Percentiles rank a stretch among this genome's conserved stretches.
Evolutionary conservation across 30 jellyfish, hydroid and myxozoan genomes (phyloP).

Genomic region (Phacellophora camtschatica): DNA sequence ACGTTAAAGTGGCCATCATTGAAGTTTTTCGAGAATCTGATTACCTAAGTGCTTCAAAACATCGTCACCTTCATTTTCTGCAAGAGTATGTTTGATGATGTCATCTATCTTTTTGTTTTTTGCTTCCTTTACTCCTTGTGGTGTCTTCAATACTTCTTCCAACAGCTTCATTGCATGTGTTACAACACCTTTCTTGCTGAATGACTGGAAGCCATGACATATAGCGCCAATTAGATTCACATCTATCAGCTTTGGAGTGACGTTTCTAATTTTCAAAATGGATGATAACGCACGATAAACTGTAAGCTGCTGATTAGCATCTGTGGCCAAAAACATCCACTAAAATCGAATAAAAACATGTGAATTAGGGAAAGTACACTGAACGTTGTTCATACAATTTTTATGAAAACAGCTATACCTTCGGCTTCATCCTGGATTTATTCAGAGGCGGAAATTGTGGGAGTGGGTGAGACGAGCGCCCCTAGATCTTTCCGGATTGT

Average conservation of each 20-base stretch:
- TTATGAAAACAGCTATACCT: too few species aligned
- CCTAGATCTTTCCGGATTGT: too few species aligned
- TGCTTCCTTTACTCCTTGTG: slow-evolving; percentile 58
- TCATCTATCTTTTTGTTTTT: slow-evolving; percentile 11
- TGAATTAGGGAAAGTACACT: too few species aligned
- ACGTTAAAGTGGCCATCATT: slow-evolving; percentile 5
- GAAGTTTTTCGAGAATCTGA: slow-evolving; percentile 4
- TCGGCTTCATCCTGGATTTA: too few species aligned
- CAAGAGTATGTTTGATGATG: slow-evolving; percentile 2
- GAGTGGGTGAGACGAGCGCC: too few species aligned
- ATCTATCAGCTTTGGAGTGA: slow-evolving; percentile 23
- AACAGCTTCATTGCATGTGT: slow-evolving; percentile 61
- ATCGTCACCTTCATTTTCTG: slow-evolving; percentile 33
- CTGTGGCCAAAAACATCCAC: slow-evolving; percentile 82
- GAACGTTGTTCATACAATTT: too few species aligned
- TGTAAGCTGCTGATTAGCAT: slow-evolving; percentile 51
- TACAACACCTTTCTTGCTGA: slow-evolving; percentile 35
- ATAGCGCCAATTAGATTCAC: slow-evolving; percentile 52
- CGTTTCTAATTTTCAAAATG: slow-evolving; percentile 32
- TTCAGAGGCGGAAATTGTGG: too few species aligned
- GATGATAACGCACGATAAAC: slow-evolving; percentile 56
- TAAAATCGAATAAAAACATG: neutral
- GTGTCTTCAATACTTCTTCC: slow-evolving; percentile 14
- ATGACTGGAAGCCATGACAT: slow-evolving; percentile 22
- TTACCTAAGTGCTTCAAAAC: slow-evolving; percentile 53